Evolutionary conservation across 2,113 vertebrate species (phyloP), one percentile per base, ranked within the genome.

Genomic region (Plecotus auritus): DNA sequence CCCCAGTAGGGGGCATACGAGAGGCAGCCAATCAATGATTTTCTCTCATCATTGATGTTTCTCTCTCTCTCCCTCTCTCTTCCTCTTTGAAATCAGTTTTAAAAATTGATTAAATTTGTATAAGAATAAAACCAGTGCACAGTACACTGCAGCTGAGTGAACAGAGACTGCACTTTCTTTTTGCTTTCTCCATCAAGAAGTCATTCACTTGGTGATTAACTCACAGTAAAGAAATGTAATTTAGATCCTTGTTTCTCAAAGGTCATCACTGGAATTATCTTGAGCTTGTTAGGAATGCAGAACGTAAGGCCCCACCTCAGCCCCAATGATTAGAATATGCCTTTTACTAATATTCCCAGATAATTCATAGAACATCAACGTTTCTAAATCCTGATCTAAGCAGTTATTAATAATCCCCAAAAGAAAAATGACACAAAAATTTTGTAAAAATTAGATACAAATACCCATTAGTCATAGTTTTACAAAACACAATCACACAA

Each of bases 401-500:
- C 80, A 28, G 78, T 73, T 76, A 64, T 40, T 92, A 67, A 89
- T 94, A 92, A 69, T 45, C 6, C 20, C 70, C 49, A 32, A 72
- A 70, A 91, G 23, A 47, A 93, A 84, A 86, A 70, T n/a, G 61
- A 64, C 61, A 64, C 61, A 64, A 64, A 54, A 64, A 45, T 76
- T 78, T 78, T 83, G 8, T 88, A 94, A 80, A 88, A 94, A 72
- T 69, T 30, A 92, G 56, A 80, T 35, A 70, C 5, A 90, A 94
- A 87, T 73, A 42, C 14, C 49, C 4, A 47, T 87, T 93, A 93
- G 20, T 47, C 69, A 72, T 67, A 84, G 69, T 84, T 94, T 87
- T 80, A 12, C 45, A 90, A 88, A 69, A 14, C 42, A 84, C 35
- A 93, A 74, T 95, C 37, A 84, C 5, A 54, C n/a, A 84, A 70